phyloP scores from a whole-genome alignment of 2,797 vertebrate genomes.

The Nyctibius grandis region DNA sequence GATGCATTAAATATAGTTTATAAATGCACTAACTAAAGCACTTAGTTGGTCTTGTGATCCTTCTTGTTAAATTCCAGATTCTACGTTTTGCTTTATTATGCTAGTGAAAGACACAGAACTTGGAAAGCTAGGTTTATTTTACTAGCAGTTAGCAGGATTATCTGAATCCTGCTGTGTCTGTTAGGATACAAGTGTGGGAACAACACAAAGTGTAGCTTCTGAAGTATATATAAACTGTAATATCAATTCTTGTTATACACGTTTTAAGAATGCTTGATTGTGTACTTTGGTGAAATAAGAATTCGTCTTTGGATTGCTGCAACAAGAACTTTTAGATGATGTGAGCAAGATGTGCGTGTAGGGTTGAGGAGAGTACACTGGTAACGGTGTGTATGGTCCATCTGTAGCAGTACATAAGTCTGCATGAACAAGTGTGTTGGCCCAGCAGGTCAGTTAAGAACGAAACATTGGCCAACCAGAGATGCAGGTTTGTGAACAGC shows the following conservation, averaged over 20 bases:
- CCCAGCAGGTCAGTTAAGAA: background rate
- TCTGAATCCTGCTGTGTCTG: background rate
- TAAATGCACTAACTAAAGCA: background rate
- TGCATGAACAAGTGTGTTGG: rapidly evolving
- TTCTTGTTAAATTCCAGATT: background rate
- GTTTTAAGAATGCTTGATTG: background rate
- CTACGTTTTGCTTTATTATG: rapidly evolving
- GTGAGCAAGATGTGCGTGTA: background rate
- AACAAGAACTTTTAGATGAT: background rate
- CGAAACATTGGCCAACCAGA: rapidly evolving
- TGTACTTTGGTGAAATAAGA: background rate
- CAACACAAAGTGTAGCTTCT: rapidly evolving
- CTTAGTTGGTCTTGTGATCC: background rate
- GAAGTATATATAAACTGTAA: background rate
- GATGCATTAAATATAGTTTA: background rate
- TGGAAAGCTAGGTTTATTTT: background rate
- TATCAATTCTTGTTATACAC: background rate
- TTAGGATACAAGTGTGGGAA: background rate
- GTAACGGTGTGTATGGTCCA: background rate
- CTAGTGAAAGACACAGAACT: background rate
- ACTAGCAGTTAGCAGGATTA: background rate
- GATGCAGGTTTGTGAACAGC: background rate
- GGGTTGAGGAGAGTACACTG: background rate
- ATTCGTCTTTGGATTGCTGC: background rate
- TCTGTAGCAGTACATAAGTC: too few relatives aligned